Evolutionary conservation across 2,797 vertebrate species (phyloP).

Genomic region (Sebastes ruberrimus): DNA sequence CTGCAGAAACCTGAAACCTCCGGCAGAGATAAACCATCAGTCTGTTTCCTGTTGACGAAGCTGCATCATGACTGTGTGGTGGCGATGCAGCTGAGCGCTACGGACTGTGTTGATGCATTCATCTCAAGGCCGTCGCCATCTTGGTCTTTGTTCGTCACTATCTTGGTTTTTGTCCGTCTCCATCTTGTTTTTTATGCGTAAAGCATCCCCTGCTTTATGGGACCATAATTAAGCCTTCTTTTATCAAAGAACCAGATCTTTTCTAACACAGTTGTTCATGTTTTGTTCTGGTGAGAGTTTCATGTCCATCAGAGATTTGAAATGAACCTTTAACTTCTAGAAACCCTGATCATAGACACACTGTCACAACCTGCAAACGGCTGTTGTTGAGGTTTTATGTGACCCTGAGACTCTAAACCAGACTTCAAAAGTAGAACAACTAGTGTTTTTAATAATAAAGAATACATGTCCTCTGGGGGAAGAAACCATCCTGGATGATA

Average conservation of each 20-base stretch:
- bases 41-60: neutral
- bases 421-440: neutral
- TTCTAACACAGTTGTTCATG: neutral
- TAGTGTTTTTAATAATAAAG: neutral
- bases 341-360: neutral
- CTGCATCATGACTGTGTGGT: neutral
- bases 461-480: neutral
- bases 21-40: neutral
- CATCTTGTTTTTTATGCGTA: too few species aligned
- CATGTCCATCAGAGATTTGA: neutral
- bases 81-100: too few species aligned
- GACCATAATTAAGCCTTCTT: too few species aligned
- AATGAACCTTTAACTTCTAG: neutral
- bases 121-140: neutral
- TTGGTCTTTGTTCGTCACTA: too few species aligned
- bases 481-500: neutral
- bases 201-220: too few species aligned
- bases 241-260: too few species aligned
- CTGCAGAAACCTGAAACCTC: neutral
- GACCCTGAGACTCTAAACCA: neutral
- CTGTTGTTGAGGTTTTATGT: neutral
- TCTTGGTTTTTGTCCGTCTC: too few species aligned
- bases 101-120: neutral
- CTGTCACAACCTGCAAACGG: neutral
- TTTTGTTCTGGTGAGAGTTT: neutral